Evolutionary conservation across 2,888 invertebrate species (phyloP).

Genomic region (Phasia obesa): DNA sequence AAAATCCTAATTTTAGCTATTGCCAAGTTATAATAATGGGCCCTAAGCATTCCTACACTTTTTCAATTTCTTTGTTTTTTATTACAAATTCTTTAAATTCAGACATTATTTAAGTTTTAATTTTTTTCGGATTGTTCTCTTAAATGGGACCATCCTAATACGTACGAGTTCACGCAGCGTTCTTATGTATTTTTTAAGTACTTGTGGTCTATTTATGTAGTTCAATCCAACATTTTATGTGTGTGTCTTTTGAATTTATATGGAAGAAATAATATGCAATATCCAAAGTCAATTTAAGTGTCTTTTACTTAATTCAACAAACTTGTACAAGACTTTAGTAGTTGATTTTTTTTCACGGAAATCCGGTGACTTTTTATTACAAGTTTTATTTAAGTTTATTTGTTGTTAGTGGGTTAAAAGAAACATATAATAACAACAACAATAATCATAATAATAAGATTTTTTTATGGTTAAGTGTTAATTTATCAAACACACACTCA

Average conservation of each 20-base stretch:
- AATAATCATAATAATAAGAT: not conserved
- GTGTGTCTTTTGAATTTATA: slow-evolving; percentile 10
- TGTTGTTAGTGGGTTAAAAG: slow-evolving; percentile 43
- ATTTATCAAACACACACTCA: slow-evolving; percentile 47
- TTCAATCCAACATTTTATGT: slow-evolving; percentile 6
- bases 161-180: not conserved
- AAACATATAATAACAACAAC: slow-evolving; percentile 17
- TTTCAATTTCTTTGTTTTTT: too few species aligned
- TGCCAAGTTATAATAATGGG: too few species aligned
- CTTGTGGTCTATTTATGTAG: slow-evolving; percentile 16
- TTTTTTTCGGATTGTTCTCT: not conserved
- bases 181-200: not conserved
- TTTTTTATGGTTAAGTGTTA: slow-evolving; percentile 44
- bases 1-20: too few species aligned
- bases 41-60: too few species aligned
- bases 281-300: slow-evolving; percentile 54
- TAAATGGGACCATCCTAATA: not conserved
- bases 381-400: slow-evolving; percentile 50
- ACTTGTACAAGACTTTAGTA: slow-evolving; percentile 41
- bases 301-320: slow-evolving; percentile 47
- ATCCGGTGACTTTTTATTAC: slow-evolving; percentile 70
- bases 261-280: slow-evolving; percentile 49
- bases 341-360: slow-evolving; percentile 63
- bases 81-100: too few species aligned
- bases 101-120: too few species aligned